Evolutionary conservation across 92 coral and sea anemone species (phyloP).

Genomic region (Bergia puertoricense): DNA sequence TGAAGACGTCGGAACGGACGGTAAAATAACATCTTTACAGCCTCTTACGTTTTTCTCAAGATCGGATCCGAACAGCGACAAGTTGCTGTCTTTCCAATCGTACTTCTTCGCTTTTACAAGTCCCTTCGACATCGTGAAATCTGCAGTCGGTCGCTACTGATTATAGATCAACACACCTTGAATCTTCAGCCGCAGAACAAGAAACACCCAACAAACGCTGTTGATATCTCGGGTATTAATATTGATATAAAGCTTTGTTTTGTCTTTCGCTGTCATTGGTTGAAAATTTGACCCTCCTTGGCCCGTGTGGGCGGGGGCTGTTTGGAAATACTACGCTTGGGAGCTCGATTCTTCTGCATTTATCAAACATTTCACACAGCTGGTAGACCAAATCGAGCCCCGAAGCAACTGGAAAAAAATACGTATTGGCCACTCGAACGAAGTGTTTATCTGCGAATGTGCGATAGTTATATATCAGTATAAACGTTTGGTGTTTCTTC

Average conservation of each 20-base stretch:
- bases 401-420: too few relatives aligned
- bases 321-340: not conserved
- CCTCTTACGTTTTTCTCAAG: slow-evolving; percentile 46
- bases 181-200: not conserved
- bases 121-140: slow-evolving; percentile 37
- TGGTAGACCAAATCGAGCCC: too few relatives aligned
- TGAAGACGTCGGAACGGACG: not conserved
- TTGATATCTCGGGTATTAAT: not conserved
- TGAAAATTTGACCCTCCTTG: slow-evolving; percentile 22
- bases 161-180: not conserved
- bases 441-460: too few relatives aligned
- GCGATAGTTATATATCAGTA: too few relatives aligned
- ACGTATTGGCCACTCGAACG: not conserved
- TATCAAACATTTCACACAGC: slow-evolving; percentile 5
- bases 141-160: not conserved
- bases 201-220: slow-evolving; percentile 32
- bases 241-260: not conserved
- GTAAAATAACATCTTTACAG: not conserved
- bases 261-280: slow-evolving; percentile 1
- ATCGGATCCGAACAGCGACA: slow-evolving; percentile 63
- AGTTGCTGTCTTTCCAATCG: slow-evolving; percentile 61
- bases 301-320: slow-evolving; percentile 28
- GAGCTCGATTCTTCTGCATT: slow-evolving; percentile 26
- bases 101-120: slow-evolving; percentile 60
- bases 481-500: too few relatives aligned